These are phyloP conservation scores for Drosophila neonasuta DNA, from an alignment of 2,888 invertebrate genomes.

Conservation along the genomic window DNA sequence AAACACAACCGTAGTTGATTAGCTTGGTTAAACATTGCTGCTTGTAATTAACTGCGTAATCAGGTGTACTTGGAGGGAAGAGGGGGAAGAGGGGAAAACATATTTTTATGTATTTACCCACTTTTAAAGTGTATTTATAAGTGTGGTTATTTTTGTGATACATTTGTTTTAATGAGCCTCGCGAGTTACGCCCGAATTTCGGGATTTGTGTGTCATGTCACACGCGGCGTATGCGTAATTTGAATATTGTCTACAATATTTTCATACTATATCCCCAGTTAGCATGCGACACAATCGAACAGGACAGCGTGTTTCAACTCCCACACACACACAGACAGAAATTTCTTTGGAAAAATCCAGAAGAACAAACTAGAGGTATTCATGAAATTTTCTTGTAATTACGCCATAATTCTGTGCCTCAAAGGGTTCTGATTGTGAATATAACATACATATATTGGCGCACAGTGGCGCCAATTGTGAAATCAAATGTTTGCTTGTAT, in stretches of 20 bases:
- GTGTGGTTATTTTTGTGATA: slow-evolving; percentile 1
- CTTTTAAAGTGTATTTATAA: slow-evolving; percentile 9
- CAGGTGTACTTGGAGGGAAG: neutral
- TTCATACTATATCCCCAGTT: slow-evolving; percentile 17
- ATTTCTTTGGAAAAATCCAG: slow-evolving; percentile 8
- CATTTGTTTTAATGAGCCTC: slow-evolving; percentile 21
- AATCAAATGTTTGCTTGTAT: slow-evolving; percentile 28
- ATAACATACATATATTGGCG: neutral
- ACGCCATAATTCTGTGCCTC: slow-evolving; percentile 8
- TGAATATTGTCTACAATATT: neutral
- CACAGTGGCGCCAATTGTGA: slow-evolving; percentile 8
- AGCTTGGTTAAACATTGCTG: neutral
- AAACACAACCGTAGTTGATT: slow-evolving; percentile 1
- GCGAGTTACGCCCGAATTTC: neutral
- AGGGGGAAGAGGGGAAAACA: neutral
- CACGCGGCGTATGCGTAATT: slow-evolving; percentile 42
- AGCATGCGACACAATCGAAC: slow-evolving; percentile 3
- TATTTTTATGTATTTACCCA: neutral
- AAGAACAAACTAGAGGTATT: neutral
- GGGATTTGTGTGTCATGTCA: slow-evolving; percentile 24
- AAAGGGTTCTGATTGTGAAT: slow-evolving; percentile 22
- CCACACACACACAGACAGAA: slow-evolving; percentile 1
- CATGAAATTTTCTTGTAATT: slow-evolving; percentile 11
- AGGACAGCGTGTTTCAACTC: neutral
- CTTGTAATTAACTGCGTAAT: slow-evolving; percentile 2